Evolutionary conservation across 2,113 vertebrate genomes (phyloP).

Genomic region (Clupea harengus): DNA sequence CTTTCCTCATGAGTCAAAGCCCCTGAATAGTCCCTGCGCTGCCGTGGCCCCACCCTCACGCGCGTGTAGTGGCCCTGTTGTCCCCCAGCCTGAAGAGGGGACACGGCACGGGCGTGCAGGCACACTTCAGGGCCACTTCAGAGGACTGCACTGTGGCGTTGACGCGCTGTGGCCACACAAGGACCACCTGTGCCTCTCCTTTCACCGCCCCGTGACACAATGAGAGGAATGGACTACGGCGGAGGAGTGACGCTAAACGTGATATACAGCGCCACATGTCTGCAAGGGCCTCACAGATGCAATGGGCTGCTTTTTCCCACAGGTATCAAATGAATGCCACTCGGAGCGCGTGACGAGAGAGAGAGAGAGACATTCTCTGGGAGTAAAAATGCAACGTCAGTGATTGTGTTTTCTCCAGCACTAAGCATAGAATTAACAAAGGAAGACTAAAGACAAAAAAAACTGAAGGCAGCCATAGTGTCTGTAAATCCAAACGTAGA

Average conservation of each 20-base stretch:
- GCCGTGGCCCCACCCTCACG: not conserved
- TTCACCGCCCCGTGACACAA: slow-evolving; percentile 21
- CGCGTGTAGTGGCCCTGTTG: slow-evolving; percentile 25
- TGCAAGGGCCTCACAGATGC: not conserved
- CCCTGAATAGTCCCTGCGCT: slow-evolving; percentile 27
- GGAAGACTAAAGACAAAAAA: not conserved
- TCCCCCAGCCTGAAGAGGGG: not conserved
- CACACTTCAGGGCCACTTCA: slow-evolving; percentile 41
- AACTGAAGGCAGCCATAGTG: not conserved
- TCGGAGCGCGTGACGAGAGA: not conserved
- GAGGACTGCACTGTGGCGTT: not conserved
- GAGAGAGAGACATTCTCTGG: not conserved
- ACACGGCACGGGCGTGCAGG: not conserved
- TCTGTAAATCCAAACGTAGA: not conserved
- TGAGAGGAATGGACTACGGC: not conserved
- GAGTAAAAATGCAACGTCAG: not conserved
- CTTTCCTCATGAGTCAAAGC: slow-evolving; percentile 43
- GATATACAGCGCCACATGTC: slow-evolving; percentile 30
- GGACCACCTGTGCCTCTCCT: slow-evolving; percentile 29
- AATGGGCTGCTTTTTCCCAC: not conserved
- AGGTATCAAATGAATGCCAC: not conserved
- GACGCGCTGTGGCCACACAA: not conserved
- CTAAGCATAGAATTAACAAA: not conserved
- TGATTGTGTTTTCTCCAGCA: not conserved
- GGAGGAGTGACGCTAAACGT: not conserved